These are phyloP conservation scores for Drosophila subsilvestris DNA, from an alignment of 2,888 invertebrate species.

Conservation along the genomic window DNA sequence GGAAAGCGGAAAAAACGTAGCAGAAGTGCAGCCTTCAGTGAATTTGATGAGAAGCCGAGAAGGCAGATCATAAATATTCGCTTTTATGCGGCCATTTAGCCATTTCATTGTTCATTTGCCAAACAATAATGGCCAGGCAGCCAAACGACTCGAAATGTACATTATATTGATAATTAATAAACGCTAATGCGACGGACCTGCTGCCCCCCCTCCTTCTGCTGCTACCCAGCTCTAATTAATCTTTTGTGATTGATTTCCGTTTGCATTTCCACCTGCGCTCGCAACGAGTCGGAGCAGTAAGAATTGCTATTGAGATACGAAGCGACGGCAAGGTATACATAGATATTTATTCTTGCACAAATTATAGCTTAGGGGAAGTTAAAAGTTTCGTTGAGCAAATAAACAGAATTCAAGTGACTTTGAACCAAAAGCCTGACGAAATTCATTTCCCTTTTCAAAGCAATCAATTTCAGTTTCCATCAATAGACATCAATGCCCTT, in stretches of 20 bases:
- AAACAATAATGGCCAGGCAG: conserved; percentile 16
- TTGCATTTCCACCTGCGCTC: not conserved
- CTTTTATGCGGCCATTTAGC: conserved; percentile 35
- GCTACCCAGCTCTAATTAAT: conserved; percentile 1
- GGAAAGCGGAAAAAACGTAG: not conserved
- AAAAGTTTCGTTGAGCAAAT: no score
- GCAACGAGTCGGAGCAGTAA: no score
- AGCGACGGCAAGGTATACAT: no score
- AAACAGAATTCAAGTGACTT: no score
- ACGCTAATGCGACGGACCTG: conserved; percentile 21
- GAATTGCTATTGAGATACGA: no score
- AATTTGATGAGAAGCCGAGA: conserved; percentile 30
- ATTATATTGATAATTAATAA: conserved; percentile 47
- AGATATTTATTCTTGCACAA: no score
- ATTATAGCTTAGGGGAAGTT: no score
- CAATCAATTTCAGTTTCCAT: not conserved
- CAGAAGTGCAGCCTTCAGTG: conserved; percentile 44
- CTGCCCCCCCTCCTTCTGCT: not conserved
- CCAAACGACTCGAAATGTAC: conserved; percentile 7
- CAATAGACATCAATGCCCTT: not conserved
- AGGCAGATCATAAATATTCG: conserved; percentile 34
- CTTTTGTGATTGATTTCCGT: not conserved
- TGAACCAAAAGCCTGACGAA: no score
- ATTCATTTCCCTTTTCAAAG: not conserved
- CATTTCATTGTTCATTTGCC: conserved; percentile 26